Conservation (phyloP, 1,140 invertebrate species). For the Agrypnia vestita region DNA sequence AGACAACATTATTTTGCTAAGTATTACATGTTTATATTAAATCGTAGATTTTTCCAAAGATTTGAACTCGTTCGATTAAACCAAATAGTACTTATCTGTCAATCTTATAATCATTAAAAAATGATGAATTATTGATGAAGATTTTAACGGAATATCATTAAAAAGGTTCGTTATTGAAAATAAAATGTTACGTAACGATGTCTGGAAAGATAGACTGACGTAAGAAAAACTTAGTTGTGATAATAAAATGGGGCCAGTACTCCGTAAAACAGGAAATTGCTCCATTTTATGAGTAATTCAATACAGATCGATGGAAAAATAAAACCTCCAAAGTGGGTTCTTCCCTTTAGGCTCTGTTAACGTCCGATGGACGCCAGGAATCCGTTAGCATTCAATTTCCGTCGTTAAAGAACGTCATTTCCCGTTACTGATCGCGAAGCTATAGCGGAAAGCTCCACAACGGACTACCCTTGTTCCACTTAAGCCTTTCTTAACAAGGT, state of each 20-base stretch:
- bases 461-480: background rate
- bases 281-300: slow-evolving; percentile 60
- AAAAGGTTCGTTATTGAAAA: too few relatives aligned
- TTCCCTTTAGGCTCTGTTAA: slow-evolving; percentile 37
- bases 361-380: slow-evolving; percentile 44
- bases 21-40: too few relatives aligned
- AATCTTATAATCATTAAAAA: too few relatives aligned
- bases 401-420: slow-evolving; percentile 60
- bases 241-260: slow-evolving; percentile 18
- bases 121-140: too few relatives aligned
- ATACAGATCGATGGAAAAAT: slow-evolving; percentile 60
- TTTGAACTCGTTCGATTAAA: too few relatives aligned
- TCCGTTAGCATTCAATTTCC: slow-evolving; percentile 61
- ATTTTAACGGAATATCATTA: too few relatives aligned
- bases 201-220: background rate
- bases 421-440: slow-evolving; percentile 48
- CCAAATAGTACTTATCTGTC: too few relatives aligned
- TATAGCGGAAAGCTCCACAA: slow-evolving; percentile 18
- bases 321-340: slow-evolving; percentile 50
- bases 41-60: too few relatives aligned
- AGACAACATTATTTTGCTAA: too few relatives aligned
- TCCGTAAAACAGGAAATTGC: slow-evolving; percentile 57
- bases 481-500: slow-evolving; percentile 46
- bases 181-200: too few relatives aligned
- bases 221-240: slow-evolving; percentile 13